Evolutionary conservation across 2,797 vertebrate genomes (phyloP).

Genomic region (Miichthys miiuy): DNA sequence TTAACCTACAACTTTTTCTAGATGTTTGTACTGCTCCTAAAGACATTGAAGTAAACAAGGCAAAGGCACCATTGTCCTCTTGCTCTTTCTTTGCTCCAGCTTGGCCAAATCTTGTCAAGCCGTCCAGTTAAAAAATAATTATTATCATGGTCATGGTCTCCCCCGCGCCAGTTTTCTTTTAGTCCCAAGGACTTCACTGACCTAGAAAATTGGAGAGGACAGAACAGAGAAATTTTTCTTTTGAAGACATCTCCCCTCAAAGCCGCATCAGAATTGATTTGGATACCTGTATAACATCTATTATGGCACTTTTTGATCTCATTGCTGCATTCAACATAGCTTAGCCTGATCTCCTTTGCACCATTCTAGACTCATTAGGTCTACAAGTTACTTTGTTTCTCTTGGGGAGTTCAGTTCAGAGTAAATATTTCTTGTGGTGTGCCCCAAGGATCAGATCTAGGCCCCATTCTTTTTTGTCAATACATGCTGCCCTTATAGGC

Average conservation of each 20-base stretch:
- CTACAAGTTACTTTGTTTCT: neutral
- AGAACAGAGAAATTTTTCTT: constrained; percentile 11
- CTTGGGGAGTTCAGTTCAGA: neutral
- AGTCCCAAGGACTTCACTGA: constrained; percentile 34
- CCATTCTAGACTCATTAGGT: neutral
- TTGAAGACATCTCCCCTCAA: constrained; percentile 10
- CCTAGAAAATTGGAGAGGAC: constrained; percentile 40
- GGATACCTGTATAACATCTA: neutral
- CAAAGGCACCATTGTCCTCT: neutral
- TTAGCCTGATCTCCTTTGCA: neutral
- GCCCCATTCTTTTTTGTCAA: neutral
- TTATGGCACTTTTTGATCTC: neutral
- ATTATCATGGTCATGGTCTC: constrained; percentile 3
- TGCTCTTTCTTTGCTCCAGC: constrained; percentile 24
- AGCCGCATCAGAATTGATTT: constrained; percentile 21
- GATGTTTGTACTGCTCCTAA: constrained; percentile 5
- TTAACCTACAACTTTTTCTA: constrained; percentile 12
- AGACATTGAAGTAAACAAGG: constrained; percentile 24
- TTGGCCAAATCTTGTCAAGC: neutral
- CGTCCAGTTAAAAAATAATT: constrained; percentile 8
- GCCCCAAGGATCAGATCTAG: neutral
- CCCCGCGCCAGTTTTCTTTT: constrained; percentile 10
- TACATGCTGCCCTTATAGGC: neutral
- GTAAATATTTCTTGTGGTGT: constrained; percentile 5
- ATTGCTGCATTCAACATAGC: neutral